phyloP scores from a whole-genome alignment of 2,113 vertebrate species.

The Cathartes aura region DNA sequence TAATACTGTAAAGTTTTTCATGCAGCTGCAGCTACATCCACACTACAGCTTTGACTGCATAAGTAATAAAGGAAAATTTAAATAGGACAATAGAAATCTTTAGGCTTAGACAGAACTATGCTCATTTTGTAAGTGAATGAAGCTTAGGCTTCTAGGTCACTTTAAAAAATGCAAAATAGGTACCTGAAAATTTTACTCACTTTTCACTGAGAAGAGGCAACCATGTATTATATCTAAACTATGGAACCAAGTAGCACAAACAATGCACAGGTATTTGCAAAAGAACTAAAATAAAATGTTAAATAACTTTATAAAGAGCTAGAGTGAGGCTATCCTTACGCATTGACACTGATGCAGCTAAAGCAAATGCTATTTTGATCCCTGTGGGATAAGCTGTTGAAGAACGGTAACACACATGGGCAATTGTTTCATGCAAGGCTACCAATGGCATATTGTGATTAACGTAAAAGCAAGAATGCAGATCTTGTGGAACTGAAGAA shows the following conservation, averaged over 20 bases:
- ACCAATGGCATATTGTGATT: not conserved
- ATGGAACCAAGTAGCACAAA: not conserved
- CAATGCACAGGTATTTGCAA: not conserved
- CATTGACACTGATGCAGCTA: not conserved
- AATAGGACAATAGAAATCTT: not conserved
- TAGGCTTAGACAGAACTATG: not conserved
- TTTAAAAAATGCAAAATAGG: not conserved
- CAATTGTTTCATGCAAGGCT: not conserved
- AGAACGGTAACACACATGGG: not conserved
- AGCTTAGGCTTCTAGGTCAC: not conserved
- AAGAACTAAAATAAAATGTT: not conserved
- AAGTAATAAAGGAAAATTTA: not conserved
- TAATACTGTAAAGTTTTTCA: not conserved
- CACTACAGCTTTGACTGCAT: not conserved
- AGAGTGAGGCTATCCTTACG: not conserved
- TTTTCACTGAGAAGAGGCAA: not conserved
- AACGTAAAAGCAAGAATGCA: slow-evolving; percentile 10
- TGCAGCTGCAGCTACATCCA: not conserved
- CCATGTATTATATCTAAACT: not conserved
- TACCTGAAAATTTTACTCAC: not conserved
- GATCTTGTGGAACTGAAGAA: not conserved
- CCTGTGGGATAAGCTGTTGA: not conserved
- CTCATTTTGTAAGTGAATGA: not conserved
- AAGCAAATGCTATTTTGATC: not conserved
- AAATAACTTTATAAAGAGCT: not conserved